Evolutionary conservation across 2,113 vertebrate species (phyloP), one percentile per base, ranked within the genome.

Genomic region (Mesocricetus auratus): DNA sequence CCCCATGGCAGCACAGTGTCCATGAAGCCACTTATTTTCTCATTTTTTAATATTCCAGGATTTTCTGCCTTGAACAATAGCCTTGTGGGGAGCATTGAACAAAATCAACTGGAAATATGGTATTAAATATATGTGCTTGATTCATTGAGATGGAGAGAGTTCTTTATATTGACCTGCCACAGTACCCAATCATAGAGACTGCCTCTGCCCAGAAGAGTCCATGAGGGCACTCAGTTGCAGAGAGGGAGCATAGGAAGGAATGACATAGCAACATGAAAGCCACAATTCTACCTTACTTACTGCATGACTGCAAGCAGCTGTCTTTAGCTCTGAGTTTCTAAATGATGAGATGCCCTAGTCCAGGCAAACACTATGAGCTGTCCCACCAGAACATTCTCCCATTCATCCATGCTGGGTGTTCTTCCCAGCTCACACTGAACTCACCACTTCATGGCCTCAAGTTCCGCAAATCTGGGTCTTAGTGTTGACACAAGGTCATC

Each of bases 141-240:
- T 39, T 12, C 39, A 45, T 21, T 0, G 5, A 45, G 21, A 75
- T 45, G 3, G 24, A 5, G 13, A 10, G 7, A 47, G 3, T 45
- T 33, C 1, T 75, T 7, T 2, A 36, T 50, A 68, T 33, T 29
- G 31, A 16, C 22, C 36, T 0, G 0, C 56, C 33, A 0, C 7
- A 5, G 47, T 42, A 68, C 45, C 24, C 16, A 69, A 22, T 16
- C 15, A 9, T 36, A 19, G n/a, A 90, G 66, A 7, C 36, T 36
- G 31, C 22, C 36, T 90, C 83, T 19, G 31, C 17, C 7, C 9
- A 3, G 22, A 81, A 58, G 9, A 36, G 62, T 45, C 36, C 16
- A 12, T 0, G 22, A 66, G 12, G 42, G 9, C 26, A 1, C n/a
- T 24, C n/a, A 11, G 69, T 79, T n/a, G 7, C 5, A 39, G 69